Evolutionary conservation across 2,113 vertebrate genomes (phyloP), one percentile per base, ranked within the genome.

Genomic region (Sciurus niger): DNA sequence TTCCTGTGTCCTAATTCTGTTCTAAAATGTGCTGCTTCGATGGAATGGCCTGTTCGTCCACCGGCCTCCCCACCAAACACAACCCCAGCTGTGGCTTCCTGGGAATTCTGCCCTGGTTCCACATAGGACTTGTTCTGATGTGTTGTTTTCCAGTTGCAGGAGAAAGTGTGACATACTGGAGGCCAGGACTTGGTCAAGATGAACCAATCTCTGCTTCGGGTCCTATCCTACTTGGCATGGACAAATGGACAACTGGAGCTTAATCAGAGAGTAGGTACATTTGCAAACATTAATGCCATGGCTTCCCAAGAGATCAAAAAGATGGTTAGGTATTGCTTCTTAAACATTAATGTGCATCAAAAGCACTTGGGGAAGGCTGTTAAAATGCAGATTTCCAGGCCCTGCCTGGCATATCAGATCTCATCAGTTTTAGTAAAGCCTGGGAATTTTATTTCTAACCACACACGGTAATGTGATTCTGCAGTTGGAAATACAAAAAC

Each of bases 1-100:
- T 72, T 37, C 94, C 84, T 51, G 8, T 84, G 85, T 95, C 95
- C 97, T 93, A 73, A 88, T 97, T 97, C 86, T 74, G 83, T 87
- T 89, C 79, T 46, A 40, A 76, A 85, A 43, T 37, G 40, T 65
- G 18, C 40, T 58, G 37, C 70, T 96, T 84, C 65, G 79, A 79
- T 0, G 1, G 53, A 89, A 67, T 73, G 43, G 34, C 91, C 13
- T 18, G 60, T 55, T 18, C 79, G 85, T 48, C 70, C 72, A 25
- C 6, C 6, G 6, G 48, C 65, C 6, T 4, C 63, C 7, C n/a
- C 7, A 18, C 18, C 32, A 24, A 67, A 30, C n/a, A 30, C 10
- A 48, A 4, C 46, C 8, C 67, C 55, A 32, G 63, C 76, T 53
- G n/a, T 58, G 82, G 76, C 78, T 76, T 85, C 84, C 78, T 53